Evolutionary conservation across 2,888 invertebrate species (phyloP).

Genomic region (Eledona agricola): DNA sequence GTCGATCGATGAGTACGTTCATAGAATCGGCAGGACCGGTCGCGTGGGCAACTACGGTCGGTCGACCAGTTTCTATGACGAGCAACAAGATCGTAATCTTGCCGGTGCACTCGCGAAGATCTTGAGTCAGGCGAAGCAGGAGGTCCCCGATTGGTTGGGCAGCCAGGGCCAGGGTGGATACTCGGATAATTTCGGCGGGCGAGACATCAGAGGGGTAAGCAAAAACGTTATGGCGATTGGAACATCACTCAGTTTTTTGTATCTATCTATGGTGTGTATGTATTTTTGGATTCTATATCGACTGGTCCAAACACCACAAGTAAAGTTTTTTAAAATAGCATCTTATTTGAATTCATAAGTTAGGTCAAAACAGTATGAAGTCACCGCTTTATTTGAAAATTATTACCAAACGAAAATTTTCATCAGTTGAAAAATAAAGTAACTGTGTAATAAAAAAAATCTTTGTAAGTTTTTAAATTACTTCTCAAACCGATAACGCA

Average conservation of each 20-base stretch:
- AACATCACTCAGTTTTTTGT: no score
- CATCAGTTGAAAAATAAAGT: no score
- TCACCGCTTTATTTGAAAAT: neutral
- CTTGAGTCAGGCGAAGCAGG: constrained; percentile 79
- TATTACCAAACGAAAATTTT: neutral
- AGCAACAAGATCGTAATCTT: constrained; percentile 68
- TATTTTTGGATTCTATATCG: neutral
- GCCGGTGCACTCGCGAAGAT: constrained; percentile 75
- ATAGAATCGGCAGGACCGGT: constrained; percentile 94
- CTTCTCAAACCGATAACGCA: no score
- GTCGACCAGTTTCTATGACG: constrained; percentile 86
- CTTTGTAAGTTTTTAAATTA: no score
- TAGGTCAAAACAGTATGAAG: neutral
- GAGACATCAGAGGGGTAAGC: constrained; percentile 74
- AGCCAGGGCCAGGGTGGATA: constrained; percentile 64
- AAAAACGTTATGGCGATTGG: no score
- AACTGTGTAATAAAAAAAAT: no score
- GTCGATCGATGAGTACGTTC: constrained; percentile 92
- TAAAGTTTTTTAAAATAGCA: no score
- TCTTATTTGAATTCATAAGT: no score
- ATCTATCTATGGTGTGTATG: no score
- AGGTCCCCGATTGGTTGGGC: constrained; percentile 79
- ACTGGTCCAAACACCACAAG: no score
- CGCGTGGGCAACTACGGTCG: constrained; percentile 90
- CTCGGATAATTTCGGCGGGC: constrained; percentile 72